Evolutionary conservation across 1,140 invertebrate species (phyloP).

Genomic region (Diorhabda sublineata): DNA sequence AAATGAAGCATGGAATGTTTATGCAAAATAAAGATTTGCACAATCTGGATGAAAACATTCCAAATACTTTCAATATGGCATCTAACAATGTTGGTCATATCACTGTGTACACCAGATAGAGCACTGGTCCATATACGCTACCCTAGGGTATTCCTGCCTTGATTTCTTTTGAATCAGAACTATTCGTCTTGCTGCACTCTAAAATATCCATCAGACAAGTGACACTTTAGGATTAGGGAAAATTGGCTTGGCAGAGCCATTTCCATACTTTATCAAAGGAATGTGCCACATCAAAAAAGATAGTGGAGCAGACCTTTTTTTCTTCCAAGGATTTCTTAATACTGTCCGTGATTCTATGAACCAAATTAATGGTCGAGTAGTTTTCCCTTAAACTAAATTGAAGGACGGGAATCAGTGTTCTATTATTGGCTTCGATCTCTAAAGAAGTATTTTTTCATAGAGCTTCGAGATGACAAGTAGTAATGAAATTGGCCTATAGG

Average conservation of each 20-base stretch:
- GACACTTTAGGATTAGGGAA: not conserved
- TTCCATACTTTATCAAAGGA: slow-evolving; percentile 41
- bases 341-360: slow-evolving; percentile 26
- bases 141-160: not conserved
- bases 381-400: slow-evolving; percentile 41
- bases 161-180: not conserved
- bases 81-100: too few relatives aligned
- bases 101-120: not conserved
- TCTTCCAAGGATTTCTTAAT: slow-evolving; percentile 33
- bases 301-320: slow-evolving; percentile 34
- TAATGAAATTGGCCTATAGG: not conserved
- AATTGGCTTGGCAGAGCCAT: not conserved
- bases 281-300: slow-evolving; percentile 42
- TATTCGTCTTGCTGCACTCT: not conserved
- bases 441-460: not conserved
- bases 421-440: not conserved
- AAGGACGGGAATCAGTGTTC: slow-evolving; percentile 24
- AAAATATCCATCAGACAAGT: not conserved
- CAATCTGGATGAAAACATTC: too few relatives aligned
- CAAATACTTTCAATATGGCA: too few relatives aligned
- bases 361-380: slow-evolving; percentile 39
- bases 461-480: not conserved
- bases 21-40: too few relatives aligned
- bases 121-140: not conserved
- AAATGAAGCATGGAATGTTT: too few relatives aligned